A percentile compares a stretch with the other conserved stretches of the same genome.
These are phyloP conservation scores for Nanger granti DNA, from an alignment of 2,113 vertebrate species.

Conservation along the genomic window DNA sequence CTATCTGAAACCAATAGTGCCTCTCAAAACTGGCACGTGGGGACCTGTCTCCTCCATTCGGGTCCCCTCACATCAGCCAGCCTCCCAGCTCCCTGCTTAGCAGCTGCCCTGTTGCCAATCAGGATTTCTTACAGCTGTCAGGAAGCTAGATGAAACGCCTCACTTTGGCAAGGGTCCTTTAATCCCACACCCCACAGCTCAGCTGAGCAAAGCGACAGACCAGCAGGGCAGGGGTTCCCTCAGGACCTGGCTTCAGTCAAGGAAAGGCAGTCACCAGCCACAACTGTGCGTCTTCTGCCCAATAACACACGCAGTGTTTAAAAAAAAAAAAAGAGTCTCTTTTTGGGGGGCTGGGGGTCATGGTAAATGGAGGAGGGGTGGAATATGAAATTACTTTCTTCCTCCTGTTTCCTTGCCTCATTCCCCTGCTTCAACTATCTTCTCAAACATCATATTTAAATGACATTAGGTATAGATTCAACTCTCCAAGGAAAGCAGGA, in stretches of 20 bases:
- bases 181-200: background rate
- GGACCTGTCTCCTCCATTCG: background rate
- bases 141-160: background rate
- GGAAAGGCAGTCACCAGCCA: background rate
- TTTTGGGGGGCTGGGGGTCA: accelerated
- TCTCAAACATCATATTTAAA: background rate
- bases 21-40: background rate
- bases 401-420: background rate
- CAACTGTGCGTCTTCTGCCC: background rate
- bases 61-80: background rate
- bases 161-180: background rate
- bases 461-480: background rate
- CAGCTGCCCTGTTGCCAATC: background rate
- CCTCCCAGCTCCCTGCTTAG: background rate
- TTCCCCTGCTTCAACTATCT: background rate
- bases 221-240: background rate
- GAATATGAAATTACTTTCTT: background rate
- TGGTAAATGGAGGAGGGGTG: background rate
- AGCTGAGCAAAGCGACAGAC: background rate
- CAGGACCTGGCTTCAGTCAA: background rate
- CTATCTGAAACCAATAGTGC: background rate
- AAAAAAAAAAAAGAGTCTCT: background rate
- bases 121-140: conserved; percentile 35
- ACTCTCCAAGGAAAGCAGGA: background rate
- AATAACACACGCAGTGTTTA: accelerated